phyloP scores from a whole-genome alignment of 2,888 invertebrate genomes.

The Trimorus sp. region DNA sequence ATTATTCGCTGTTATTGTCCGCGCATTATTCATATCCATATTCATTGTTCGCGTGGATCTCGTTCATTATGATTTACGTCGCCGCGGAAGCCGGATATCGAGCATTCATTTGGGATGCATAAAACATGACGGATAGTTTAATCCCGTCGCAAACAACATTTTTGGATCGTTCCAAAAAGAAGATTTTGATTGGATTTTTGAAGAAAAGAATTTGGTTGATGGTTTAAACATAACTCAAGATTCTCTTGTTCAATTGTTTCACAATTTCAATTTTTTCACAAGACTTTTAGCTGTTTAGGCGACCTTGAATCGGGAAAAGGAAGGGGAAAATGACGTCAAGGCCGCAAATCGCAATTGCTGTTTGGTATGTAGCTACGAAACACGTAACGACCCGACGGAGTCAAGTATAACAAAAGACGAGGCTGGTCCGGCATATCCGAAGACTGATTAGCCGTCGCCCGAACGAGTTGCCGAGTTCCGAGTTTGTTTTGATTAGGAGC shows the following conservation, averaged over 20 bases:
- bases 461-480: slow-evolving; percentile 26
- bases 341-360: background rate
- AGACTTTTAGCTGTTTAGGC: no score
- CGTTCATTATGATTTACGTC: slow-evolving; percentile 43
- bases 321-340: no score
- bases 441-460: slow-evolving; percentile 28
- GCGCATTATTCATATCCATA: slow-evolving; percentile 34
- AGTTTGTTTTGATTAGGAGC: slow-evolving; percentile 39
- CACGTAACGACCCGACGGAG: slow-evolving; percentile 15
- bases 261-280: no score
- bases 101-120: slow-evolving; percentile 42
- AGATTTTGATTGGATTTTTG: no score
- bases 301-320: no score
- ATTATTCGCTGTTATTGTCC: slow-evolving; percentile 21
- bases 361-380: slow-evolving; percentile 33
- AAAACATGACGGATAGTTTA: slow-evolving; percentile 46
- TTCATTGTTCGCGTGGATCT: slow-evolving; percentile 33
- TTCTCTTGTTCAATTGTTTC: no score
- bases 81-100: slow-evolving; percentile 24
- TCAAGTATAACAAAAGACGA: slow-evolving; percentile 37
- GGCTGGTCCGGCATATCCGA: slow-evolving; percentile 31
- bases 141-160: slow-evolving; percentile 37
- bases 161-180: background rate
- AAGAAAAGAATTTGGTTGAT: no score
- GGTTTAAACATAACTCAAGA: no score